A percentile compares a stretch with the other conserved stretches of the same genome.
Conservation (phyloP, 2,888 invertebrate species). For the Oithona nana region DNA sequence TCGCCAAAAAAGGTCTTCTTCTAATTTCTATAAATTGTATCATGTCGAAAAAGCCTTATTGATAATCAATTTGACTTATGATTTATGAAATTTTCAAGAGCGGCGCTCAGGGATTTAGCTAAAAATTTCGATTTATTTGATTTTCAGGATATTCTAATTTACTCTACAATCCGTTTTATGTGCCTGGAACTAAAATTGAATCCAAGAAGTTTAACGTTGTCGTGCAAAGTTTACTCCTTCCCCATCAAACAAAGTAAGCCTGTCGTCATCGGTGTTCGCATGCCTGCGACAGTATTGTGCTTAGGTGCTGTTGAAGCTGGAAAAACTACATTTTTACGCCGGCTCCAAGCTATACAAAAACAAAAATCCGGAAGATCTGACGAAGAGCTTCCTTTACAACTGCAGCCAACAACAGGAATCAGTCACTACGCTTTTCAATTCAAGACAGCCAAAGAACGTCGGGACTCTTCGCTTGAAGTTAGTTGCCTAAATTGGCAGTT, state of each 20-base stretch:
- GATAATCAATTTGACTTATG: too few species aligned
- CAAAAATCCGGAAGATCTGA: background rate
- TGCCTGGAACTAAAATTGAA: constrained; percentile 68
- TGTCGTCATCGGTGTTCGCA: background rate
- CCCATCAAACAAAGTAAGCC: background rate
- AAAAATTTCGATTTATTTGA: too few species aligned
- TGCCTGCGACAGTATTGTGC: background rate
- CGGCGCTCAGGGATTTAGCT: too few species aligned
- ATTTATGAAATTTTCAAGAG: too few species aligned
- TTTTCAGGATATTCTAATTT: constrained; percentile 85
- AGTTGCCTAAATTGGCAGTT: background rate
- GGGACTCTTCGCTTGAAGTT: background rate
- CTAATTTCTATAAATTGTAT: too few species aligned
- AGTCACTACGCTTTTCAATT: background rate
- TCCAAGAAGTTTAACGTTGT: constrained; percentile 45
- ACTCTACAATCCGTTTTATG: constrained; percentile 89
- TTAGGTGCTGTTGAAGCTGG: background rate
- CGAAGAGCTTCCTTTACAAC: background rate
- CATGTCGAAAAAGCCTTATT: too few species aligned
- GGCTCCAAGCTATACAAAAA: too few species aligned
- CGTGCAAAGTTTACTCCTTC: background rate
- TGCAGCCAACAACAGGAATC: background rate
- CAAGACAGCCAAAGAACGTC: background rate
- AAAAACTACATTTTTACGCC: background rate
- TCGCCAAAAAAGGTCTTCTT: too few species aligned